phyloP scores from a whole-genome alignment of 2,113 vertebrate genomes.

The Crotalus viridis region DNA sequence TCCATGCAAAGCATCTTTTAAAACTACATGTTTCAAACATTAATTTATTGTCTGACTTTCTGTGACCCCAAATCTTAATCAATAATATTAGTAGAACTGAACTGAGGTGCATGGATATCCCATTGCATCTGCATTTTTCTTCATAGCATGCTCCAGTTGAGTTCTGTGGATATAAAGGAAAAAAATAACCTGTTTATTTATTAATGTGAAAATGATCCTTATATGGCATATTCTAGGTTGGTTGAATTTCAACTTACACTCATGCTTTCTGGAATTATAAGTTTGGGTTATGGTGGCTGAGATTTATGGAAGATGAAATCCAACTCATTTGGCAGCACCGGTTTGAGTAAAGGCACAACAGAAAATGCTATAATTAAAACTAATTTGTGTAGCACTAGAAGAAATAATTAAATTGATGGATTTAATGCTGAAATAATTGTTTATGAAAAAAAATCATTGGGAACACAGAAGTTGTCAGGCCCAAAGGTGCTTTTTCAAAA shows the following conservation, averaged over 20 bases:
- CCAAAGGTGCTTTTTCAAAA: background rate
- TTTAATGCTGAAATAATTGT: background rate
- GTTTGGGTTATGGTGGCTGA: background rate
- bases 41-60: background rate
- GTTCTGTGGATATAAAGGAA: background rate
- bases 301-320: background rate
- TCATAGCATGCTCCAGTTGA: background rate
- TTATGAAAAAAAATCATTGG: background rate
- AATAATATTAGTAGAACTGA: background rate
- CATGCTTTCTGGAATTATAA: background rate
- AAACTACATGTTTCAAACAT: background rate
- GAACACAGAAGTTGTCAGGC: background rate
- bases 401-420: background rate
- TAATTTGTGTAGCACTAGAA: background rate
- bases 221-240: background rate
- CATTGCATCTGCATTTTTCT: background rate
- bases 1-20: background rate
- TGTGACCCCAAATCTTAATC: background rate
- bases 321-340: background rate
- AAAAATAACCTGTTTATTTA: background rate
- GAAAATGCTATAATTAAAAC: background rate
- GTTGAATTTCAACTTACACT: background rate
- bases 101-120: background rate
- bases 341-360: background rate
- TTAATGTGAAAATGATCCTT: background rate